Evolutionary conservation across 2,888 invertebrate species (phyloP).

Genomic region (Torymus auratus): DNA sequence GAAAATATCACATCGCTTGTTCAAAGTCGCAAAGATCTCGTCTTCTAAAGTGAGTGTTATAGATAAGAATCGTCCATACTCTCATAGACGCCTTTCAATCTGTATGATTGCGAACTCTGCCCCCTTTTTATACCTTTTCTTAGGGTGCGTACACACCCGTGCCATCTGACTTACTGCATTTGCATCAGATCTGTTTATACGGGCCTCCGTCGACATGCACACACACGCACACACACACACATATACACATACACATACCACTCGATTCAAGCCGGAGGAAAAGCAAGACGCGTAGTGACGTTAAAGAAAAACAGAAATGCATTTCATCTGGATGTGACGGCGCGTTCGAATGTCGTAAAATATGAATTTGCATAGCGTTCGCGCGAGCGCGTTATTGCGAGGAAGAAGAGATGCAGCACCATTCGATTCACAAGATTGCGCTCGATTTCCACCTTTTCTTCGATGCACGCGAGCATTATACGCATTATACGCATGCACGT

Average conservation of each 20-base stretch:
- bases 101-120: conserved; percentile 17
- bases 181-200: conserved; percentile 54
- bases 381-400: conserved; percentile 21
- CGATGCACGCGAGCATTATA: background rate
- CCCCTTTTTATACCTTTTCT: conserved; percentile 37
- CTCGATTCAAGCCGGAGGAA: background rate
- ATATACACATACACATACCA: background rate
- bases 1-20: background rate
- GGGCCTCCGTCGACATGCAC: background rate
- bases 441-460: conserved; percentile 39
- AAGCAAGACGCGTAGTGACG: background rate
- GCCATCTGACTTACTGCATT: conserved; percentile 6
- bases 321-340: conserved; percentile 47
- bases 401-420: background rate
- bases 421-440: conserved; percentile 49
- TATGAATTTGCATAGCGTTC: conserved; percentile 59
- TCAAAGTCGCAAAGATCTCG: conserved; percentile 23
- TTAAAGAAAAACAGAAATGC: conserved; percentile 40
- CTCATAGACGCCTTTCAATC: conserved; percentile 35
- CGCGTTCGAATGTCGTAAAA: conserved; percentile 54
- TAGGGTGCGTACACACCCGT: background rate
- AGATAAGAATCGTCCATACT: conserved; percentile 1
- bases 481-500: background rate
- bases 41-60: conserved; percentile 49
- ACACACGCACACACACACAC: background rate